These are phyloP conservation scores for Apodemia hepburni DNA, from an alignment of 2,888 invertebrate species.

Conservation along the genomic window DNA sequence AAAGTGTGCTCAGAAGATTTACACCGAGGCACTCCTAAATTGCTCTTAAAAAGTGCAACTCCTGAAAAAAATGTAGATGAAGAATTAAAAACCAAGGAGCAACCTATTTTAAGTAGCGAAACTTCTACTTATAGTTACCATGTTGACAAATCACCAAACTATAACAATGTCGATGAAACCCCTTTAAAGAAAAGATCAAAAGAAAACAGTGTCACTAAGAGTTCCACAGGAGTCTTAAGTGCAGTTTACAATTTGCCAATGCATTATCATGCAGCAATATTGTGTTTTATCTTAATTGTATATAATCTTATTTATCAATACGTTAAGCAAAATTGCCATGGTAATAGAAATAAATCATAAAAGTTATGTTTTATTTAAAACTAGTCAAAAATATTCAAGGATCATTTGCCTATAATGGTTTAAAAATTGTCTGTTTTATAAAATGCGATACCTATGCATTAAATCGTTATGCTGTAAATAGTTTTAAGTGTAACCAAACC, in stretches of 20 bases:
- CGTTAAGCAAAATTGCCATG: slow-evolving; percentile 66
- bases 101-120: slow-evolving; percentile 25
- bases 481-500: slow-evolving; percentile 38
- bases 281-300: slow-evolving; percentile 74
- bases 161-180: slow-evolving; percentile 27
- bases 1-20: slow-evolving; percentile 50
- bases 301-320: slow-evolving; percentile 76
- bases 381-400: slow-evolving; percentile 57
- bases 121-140: slow-evolving; percentile 23
- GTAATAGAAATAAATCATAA: slow-evolving; percentile 29
- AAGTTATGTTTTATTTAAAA: slow-evolving; percentile 34
- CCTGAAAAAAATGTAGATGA: slow-evolving; percentile 9
- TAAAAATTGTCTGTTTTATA: slow-evolving; percentile 1
- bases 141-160: slow-evolving; percentile 19
- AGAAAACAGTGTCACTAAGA: slow-evolving; percentile 56
- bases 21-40: slow-evolving; percentile 17
- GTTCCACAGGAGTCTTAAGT: slow-evolving; percentile 52
- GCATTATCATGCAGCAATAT: slow-evolving; percentile 74
- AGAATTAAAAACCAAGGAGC: neutral
- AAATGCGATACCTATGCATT: neutral
- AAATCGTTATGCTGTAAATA: slow-evolving; percentile 6
- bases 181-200: slow-evolving; percentile 38
- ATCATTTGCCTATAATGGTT: slow-evolving; percentile 28
- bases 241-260: slow-evolving; percentile 71
- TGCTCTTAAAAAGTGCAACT: slow-evolving; percentile 16